Percentiles rank a stretch among this genome's conserved stretches.
Evolutionary conservation across 2,888 invertebrate genomes (phyloP).

Genomic region (Odontocerum albicorne): DNA sequence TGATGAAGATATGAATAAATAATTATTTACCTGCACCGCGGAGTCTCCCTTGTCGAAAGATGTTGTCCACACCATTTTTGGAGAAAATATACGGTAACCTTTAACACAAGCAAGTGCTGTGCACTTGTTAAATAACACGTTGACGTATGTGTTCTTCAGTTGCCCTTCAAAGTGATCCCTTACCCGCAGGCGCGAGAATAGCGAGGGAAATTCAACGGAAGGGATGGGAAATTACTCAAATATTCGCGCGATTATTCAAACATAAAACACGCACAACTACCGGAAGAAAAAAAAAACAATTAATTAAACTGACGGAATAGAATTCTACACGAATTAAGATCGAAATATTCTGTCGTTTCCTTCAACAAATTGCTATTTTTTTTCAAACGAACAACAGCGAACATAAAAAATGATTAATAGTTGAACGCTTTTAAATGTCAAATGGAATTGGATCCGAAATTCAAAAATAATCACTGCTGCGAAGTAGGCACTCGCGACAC

Average conservation of each 20-base stretch:
- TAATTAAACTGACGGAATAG: too few species aligned
- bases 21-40: constrained; percentile 25
- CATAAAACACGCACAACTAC: neutral
- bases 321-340: too few species aligned
- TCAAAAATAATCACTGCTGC: neutral
- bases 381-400: neutral
- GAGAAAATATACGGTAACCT: constrained; percentile 42
- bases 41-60: constrained; percentile 45
- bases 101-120: neutral
- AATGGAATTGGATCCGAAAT: too few species aligned
- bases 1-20: too few species aligned
- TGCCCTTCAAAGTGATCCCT: constrained; percentile 50
- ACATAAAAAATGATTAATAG: neutral
- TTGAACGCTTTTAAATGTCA: neutral
- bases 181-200: constrained; percentile 20
- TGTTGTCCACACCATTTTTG: constrained; percentile 52
- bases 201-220: constrained; percentile 7
- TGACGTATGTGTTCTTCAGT: constrained; percentile 57
- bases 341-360: too few species aligned
- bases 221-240: neutral
- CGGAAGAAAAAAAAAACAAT: too few species aligned
- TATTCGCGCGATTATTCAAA: too few species aligned
- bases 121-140: constrained; percentile 34
- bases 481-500: neutral
- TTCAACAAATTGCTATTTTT: too few species aligned